Evolutionary conservation across 2,113 vertebrate genomes (phyloP).

Genomic region (Aphelocoma coerulescens): DNA sequence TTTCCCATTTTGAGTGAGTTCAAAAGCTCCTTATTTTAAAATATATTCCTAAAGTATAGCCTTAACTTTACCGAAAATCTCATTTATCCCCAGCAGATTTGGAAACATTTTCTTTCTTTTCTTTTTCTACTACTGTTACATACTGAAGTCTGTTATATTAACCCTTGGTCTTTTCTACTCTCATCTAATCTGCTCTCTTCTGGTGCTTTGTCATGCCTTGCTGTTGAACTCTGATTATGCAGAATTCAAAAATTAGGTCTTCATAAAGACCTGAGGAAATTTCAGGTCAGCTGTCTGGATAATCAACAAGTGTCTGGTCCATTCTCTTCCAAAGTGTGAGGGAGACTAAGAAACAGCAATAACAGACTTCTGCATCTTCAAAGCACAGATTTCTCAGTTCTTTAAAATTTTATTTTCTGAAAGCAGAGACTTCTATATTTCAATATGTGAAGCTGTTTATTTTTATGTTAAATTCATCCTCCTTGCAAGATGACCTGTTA

Average conservation of each 20-base stretch:
- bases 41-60: background rate
- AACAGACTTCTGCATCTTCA: background rate
- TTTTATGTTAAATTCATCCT: background rate
- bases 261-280: background rate
- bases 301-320: background rate
- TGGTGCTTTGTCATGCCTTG: background rate
- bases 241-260: background rate
- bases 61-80: background rate
- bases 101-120: background rate
- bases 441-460: background rate
- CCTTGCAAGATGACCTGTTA: background rate
- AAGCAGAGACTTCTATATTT: background rate
- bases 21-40: background rate
- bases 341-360: background rate
- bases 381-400: background rate
- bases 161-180: background rate
- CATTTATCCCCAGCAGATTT: background rate
- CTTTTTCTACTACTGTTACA: background rate
- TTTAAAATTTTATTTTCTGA: background rate
- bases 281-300: background rate
- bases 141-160: background rate
- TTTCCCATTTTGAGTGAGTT: background rate
- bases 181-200: background rate
- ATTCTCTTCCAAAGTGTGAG: background rate
- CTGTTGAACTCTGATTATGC: background rate